Conservation (phyloP, 2,797 vertebrate genomes). For the Eidolon dupreanum region DNA sequence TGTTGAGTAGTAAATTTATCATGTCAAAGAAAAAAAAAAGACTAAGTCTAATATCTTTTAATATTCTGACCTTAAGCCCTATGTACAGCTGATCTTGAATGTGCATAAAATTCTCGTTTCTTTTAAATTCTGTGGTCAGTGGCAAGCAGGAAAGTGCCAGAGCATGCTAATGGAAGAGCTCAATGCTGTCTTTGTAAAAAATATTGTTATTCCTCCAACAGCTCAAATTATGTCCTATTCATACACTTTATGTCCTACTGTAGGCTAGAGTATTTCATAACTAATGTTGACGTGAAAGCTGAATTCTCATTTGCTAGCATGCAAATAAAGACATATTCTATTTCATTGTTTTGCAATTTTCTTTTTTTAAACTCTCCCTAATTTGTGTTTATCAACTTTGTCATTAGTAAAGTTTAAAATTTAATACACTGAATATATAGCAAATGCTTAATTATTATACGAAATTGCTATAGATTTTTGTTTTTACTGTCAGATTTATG, state of each 20-base stretch:
- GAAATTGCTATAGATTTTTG: not conserved
- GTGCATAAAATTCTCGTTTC: not conserved
- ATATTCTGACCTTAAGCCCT: not conserved
- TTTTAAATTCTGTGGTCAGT: not conserved
- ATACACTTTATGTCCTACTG: not conserved
- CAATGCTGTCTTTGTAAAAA: not conserved
- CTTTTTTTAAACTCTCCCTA: not conserved
- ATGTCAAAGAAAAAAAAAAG: not conserved
- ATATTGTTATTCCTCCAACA: not conserved
- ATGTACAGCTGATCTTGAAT: not conserved
- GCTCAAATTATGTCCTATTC: not conserved
- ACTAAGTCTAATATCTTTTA: not conserved
- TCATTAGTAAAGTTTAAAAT: not conserved
- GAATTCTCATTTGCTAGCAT: not conserved
- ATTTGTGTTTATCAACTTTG: not conserved
- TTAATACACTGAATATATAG: not conserved
- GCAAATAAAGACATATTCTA: not conserved
- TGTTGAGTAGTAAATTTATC: accelerated
- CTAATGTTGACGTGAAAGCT: not conserved
- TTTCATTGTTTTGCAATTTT: not conserved
- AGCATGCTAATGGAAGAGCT: not conserved
- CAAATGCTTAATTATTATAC: not conserved
- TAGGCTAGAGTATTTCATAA: not conserved
- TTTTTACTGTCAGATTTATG: not conserved
- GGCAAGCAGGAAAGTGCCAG: not conserved